Percentiles rank a stretch among this genome's conserved stretches.
phyloP scores from a whole-genome alignment of 92 coral and sea anemone genomes.

The Phenganax subtilis region DNA sequence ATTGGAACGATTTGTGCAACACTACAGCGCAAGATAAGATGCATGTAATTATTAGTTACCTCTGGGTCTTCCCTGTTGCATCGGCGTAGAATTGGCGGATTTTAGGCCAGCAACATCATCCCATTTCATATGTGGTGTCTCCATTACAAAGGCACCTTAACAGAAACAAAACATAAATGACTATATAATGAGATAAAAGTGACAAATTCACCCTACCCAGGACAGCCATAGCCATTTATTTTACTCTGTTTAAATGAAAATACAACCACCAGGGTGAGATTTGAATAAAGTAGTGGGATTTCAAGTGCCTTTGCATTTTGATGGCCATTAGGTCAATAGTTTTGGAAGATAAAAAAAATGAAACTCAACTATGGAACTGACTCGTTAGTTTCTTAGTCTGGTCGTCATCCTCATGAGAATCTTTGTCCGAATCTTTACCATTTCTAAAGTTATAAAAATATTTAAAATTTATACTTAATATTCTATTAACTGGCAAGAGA shows the following conservation, averaged over 20 bases:
- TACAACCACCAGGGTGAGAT: background rate
- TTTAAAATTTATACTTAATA: background rate
- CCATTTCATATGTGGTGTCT: conserved; percentile 94
- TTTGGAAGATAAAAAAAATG: background rate
- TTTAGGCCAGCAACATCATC: conserved; percentile 93
- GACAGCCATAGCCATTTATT: too few relatives aligned
- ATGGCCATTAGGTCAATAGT: too few relatives aligned
- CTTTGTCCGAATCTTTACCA: conserved; percentile 53
- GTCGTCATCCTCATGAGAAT: conserved; percentile 63
- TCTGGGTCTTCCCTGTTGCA: too few relatives aligned
- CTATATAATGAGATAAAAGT: background rate
- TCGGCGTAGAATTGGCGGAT: too few relatives aligned
- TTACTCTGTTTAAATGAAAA: too few relatives aligned
- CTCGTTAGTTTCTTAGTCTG: conserved; percentile 78
- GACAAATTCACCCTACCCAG: too few relatives aligned
- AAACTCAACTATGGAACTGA: conserved; percentile 74
- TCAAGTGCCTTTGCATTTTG: too few relatives aligned
- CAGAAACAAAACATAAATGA: background rate
- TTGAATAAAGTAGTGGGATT: background rate
- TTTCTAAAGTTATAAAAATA: conserved; percentile 25
- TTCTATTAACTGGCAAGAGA: background rate
- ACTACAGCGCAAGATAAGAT: too few relatives aligned
- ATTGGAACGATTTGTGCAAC: too few relatives aligned
- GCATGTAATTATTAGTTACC: too few relatives aligned
- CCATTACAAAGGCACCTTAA: conserved; percentile 96